Conservation (phyloP, 2,888 invertebrate genomes). For the Abscondita cerata region DNA sequence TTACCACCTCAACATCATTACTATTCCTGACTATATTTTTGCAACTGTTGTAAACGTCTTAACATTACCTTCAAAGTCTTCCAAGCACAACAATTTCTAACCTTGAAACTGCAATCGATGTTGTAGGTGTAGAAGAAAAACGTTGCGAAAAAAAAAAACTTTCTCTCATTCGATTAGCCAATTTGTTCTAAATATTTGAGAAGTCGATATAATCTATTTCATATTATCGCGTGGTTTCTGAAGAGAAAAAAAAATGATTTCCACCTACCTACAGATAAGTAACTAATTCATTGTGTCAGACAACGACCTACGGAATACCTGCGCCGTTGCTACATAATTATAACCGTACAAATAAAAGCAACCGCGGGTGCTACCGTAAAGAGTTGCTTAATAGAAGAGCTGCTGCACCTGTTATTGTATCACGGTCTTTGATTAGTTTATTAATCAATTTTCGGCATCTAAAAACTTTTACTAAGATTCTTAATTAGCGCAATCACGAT, state of each 20-base stretch:
- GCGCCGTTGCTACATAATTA: constrained; percentile 27
- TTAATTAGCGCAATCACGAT: constrained; percentile 1
- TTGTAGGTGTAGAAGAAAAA: not conserved
- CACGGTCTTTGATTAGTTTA: constrained; percentile 16
- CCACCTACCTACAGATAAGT: constrained; percentile 17
- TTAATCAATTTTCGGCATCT: constrained; percentile 9
- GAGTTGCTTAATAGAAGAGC: constrained; percentile 10
- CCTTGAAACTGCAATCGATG: not conserved
- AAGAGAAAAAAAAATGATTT: not conserved
- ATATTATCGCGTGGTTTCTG: constrained; percentile 1
- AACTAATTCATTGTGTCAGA: constrained; percentile 30
- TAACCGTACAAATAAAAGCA: constrained; percentile 17
- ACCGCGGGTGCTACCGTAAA: constrained; percentile 23
- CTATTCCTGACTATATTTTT: not conserved
- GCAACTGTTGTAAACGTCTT: too few relatives aligned
- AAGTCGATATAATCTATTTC: not conserved
- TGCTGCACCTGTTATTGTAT: constrained; percentile 24
- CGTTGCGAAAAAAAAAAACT: not conserved
- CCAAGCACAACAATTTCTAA: not conserved
- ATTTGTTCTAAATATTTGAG: constrained; percentile 1
- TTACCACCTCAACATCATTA: not conserved
- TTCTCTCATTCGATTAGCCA: not conserved
- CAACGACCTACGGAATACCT: constrained; percentile 27
- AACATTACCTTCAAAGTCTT: not conserved
- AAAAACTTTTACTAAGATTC: not conserved